Conservation (phyloP, 2,888 invertebrate genomes). For the Chloroclystis v-ata region DNA sequence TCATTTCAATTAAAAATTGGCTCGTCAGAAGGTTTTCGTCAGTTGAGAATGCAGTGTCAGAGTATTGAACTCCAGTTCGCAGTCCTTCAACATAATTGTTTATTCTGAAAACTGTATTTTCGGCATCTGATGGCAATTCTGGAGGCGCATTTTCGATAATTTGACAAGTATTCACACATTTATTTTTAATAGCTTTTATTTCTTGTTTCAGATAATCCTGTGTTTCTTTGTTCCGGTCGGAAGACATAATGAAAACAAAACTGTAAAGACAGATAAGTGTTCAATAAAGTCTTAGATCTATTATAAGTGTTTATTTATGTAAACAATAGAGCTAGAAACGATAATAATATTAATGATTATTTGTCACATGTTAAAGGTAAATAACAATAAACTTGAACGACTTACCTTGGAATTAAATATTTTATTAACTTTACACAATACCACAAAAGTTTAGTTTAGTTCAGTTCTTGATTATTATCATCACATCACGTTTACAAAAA, state of each 20-base stretch:
- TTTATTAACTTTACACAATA: too few species aligned
- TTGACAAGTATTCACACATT: slow-evolving; percentile 48
- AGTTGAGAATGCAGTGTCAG: slow-evolving; percentile 44
- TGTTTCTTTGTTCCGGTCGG: slow-evolving; percentile 43
- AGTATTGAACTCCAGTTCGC: slow-evolving; percentile 46
- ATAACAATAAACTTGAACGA: too few species aligned
- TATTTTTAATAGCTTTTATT: slow-evolving; percentile 47
- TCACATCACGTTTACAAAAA: too few species aligned
- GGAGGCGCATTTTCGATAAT: slow-evolving; percentile 52
- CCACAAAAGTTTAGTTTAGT: too few species aligned
- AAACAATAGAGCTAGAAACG: neutral
- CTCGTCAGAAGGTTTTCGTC: slow-evolving; percentile 55
- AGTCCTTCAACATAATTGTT: slow-evolving; percentile 54
- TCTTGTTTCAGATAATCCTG: slow-evolving; percentile 45
- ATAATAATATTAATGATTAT: too few species aligned
- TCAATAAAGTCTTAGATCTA: too few species aligned
- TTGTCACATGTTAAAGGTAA: too few species aligned
- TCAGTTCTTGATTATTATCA: too few species aligned
- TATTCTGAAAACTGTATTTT: slow-evolving; percentile 38
- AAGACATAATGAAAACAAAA: slow-evolving; percentile 45
- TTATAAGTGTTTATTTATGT: neutral
- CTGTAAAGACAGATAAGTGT: too few species aligned
- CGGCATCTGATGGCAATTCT: slow-evolving; percentile 36
- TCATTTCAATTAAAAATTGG: slow-evolving; percentile 55
- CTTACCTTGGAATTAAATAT: too few species aligned